These are phyloP conservation scores for Cephus pulcher DNA, from an alignment of 2,888 invertebrate genomes.

Conservation along the genomic window DNA sequence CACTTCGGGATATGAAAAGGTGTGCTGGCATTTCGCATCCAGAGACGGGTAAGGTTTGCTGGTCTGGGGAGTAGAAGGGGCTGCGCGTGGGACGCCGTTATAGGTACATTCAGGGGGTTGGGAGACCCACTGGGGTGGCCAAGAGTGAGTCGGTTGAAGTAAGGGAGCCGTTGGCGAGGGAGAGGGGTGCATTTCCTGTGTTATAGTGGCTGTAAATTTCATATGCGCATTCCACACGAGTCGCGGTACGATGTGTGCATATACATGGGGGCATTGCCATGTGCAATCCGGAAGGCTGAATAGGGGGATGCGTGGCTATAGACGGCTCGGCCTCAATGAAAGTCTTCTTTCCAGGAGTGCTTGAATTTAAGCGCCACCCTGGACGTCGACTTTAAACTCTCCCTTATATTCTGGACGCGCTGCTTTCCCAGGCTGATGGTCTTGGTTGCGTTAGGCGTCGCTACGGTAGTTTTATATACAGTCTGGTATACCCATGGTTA, in stretches of 20 bases:
- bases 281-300: slow-evolving; percentile 28
- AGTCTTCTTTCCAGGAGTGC: slow-evolving; percentile 38
- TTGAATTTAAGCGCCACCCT: slow-evolving; percentile 30
- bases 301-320: slow-evolving; percentile 18
- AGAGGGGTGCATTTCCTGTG: slow-evolving; percentile 41
- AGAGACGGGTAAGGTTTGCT: background rate
- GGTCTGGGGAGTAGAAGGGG: background rate
- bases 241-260: slow-evolving; percentile 22
- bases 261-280: slow-evolving; percentile 26
- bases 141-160: background rate
- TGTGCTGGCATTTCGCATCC: slow-evolving; percentile 6
- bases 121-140: background rate
- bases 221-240: slow-evolving; percentile 49
- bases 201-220: slow-evolving; percentile 55
- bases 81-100: background rate
- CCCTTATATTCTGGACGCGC: background rate
- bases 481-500: background rate
- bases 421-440: background rate
- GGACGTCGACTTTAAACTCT: background rate
- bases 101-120: background rate
- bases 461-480: background rate
- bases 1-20: slow-evolving; percentile 5
- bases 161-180: background rate
- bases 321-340: slow-evolving; percentile 35
- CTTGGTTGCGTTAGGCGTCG: background rate